These are phyloP conservation scores for Mobula hypostoma DNA, from an alignment of 2,113 vertebrate species.

Conservation along the genomic window DNA sequence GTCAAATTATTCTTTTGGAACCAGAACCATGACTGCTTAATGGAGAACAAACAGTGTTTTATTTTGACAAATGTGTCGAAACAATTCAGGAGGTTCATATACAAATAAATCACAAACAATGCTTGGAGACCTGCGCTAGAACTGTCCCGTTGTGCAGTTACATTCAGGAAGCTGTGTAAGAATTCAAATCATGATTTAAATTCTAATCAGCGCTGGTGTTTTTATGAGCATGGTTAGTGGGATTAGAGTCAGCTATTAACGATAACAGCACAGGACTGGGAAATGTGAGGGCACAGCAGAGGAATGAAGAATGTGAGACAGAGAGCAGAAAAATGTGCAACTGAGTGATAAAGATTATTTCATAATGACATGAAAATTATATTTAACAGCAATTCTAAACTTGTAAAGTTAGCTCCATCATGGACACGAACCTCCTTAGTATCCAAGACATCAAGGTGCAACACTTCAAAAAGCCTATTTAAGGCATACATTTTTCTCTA, in stretches of 20 bases:
- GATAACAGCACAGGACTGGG: background rate
- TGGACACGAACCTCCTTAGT: too few species aligned
- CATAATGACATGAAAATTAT: background rate
- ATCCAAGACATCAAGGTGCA: too few species aligned
- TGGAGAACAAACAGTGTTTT: background rate
- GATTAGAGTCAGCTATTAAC: slow-evolving; percentile 33
- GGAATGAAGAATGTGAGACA: background rate
- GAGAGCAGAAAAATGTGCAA: background rate
- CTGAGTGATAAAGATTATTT: background rate
- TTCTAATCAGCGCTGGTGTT: slow-evolving; percentile 12
- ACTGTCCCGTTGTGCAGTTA: background rate
- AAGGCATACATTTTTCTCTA: too few species aligned
- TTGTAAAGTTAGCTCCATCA: too few species aligned
- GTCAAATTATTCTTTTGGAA: background rate
- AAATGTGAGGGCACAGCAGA: background rate
- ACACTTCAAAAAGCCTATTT: too few species aligned
- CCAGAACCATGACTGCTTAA: background rate
- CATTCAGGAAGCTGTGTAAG: background rate
- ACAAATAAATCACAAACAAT: background rate
- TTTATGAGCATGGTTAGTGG: background rate
- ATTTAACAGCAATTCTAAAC: background rate
- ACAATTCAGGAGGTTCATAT: background rate
- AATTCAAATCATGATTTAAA: slow-evolving; percentile 26
- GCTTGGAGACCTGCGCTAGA: background rate
- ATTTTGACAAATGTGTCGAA: background rate